These are phyloP conservation scores for Zele albiditarsus DNA, from an alignment of 2,888 invertebrate species.

Conservation along the genomic window DNA sequence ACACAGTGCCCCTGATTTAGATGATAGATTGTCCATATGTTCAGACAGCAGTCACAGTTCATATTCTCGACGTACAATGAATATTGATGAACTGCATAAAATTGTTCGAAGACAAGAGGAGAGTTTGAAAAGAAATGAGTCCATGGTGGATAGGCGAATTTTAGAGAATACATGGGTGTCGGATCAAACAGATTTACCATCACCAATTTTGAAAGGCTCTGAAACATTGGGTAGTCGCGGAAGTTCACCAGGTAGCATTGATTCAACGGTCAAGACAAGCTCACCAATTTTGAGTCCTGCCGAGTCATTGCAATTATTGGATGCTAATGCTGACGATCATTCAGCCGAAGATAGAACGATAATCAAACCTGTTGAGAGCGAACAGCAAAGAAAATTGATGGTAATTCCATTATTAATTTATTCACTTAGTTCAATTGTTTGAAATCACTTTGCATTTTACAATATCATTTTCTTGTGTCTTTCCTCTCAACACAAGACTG, in stretches of 20 bases:
- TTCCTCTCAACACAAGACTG: too few species aligned
- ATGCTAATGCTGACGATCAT: conserved; percentile 27
- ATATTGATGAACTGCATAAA: conserved; percentile 61
- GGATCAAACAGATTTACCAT: conserved; percentile 59
- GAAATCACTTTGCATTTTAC: too few species aligned
- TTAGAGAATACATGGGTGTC: conserved; percentile 63
- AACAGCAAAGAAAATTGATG: conserved; percentile 38
- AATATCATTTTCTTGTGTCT: too few species aligned
- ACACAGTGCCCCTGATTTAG: conserved; percentile 69
- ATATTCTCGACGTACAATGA: conserved; percentile 60
- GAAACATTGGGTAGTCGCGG: conserved; percentile 49
- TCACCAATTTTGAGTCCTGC: conserved; percentile 64
- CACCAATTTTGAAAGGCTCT: conserved; percentile 64
- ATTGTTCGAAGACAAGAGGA: conserved; percentile 63
- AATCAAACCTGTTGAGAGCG: conserved; percentile 9
- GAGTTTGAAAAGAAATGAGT: conserved; percentile 58
- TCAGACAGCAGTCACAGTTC: conserved; percentile 66
- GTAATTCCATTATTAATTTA: conserved; percentile 22
- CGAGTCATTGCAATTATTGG: conserved; percentile 56
- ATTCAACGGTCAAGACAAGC: conserved; percentile 60
- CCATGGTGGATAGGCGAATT: conserved; percentile 54
- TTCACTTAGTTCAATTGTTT: too few species aligned
- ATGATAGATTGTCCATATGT: conserved; percentile 66
- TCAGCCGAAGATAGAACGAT: conserved; percentile 28
- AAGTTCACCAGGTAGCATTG: conserved; percentile 51